Conservation (phyloP, 2,797 vertebrate genomes). For the Poeciliopsis presidionis region DNA sequence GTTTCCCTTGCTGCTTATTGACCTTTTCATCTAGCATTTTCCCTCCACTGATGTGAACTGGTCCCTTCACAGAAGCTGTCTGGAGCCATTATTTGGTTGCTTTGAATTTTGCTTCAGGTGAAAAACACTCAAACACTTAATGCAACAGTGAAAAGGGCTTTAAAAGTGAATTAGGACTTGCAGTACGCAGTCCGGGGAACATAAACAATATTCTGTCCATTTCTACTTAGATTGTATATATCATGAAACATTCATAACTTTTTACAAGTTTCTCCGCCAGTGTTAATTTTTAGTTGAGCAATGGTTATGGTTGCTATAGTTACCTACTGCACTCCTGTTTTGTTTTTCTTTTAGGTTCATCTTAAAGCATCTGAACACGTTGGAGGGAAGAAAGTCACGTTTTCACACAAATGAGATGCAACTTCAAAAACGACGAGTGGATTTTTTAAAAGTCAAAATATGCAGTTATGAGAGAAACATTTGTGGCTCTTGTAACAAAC, state of each 20-base stretch:
- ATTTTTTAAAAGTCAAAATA: neutral
- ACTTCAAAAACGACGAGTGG: neutral
- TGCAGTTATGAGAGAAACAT: neutral
- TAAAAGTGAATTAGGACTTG: constrained; percentile 11
- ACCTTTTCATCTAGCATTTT: constrained; percentile 80
- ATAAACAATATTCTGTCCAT: constrained; percentile 3
- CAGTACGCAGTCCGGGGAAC: neutral
- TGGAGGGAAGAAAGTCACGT: neutral
- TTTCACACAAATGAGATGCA: neutral
- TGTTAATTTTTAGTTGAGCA: constrained; percentile 9
- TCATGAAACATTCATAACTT: neutral
- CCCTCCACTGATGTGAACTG: constrained; percentile 57
- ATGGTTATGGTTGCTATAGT: constrained; percentile 16
- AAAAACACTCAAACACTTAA: constrained; percentile 59
- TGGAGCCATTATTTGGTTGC: constrained; percentile 67
- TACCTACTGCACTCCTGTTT: constrained; percentile 16
- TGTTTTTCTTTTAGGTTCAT: neutral
- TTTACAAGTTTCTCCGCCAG: neutral
- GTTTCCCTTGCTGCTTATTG: constrained; percentile 78
- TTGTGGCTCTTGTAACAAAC: neutral
- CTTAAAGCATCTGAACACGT: neutral
- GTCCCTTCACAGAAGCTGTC: constrained; percentile 68
- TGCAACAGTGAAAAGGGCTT: constrained; percentile 20
- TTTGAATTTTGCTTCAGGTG: constrained; percentile 61
- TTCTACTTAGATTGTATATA: neutral